These are phyloP conservation scores for Cuniculus paca DNA, from an alignment of 2,797 vertebrate species.

Conservation along the genomic window DNA sequence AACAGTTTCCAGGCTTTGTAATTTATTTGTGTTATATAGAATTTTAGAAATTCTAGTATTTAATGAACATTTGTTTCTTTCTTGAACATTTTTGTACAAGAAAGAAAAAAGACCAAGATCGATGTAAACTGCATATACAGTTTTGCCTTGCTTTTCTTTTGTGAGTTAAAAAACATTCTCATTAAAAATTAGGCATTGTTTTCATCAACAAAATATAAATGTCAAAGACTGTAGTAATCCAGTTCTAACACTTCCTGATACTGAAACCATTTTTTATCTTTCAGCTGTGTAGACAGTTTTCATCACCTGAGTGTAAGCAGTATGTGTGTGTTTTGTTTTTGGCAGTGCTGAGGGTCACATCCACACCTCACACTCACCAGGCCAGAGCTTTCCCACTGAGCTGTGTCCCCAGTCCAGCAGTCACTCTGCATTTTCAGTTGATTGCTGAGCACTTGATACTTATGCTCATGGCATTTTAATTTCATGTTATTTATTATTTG, in stretches of 20 bases:
- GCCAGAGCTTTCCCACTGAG: not conserved
- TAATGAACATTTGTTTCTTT: not conserved
- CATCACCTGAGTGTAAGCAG: not conserved
- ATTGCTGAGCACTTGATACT: conserved; percentile 2
- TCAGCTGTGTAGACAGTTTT: conserved; percentile 28
- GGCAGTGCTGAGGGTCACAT: not conserved
- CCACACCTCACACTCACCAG: not conserved
- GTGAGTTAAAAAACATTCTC: conserved; percentile 52
- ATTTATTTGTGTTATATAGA: not conserved
- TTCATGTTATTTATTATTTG: conserved; percentile 53
- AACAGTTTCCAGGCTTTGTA: conserved; percentile 9
- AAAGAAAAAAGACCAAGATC: not conserved
- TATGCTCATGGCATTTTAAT: conserved; percentile 23
- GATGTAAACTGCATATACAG: conserved; percentile 13
- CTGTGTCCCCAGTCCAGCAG: not conserved
- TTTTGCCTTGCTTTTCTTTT: conserved; percentile 52
- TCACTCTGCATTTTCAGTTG: conserved; percentile 6
- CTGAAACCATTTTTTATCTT: conserved; percentile 23
- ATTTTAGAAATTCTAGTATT: not conserved
- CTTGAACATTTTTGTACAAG: not conserved
- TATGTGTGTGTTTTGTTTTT: not conserved
- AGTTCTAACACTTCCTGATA: not conserved
- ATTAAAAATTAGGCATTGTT: conserved; percentile 56
- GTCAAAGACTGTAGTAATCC: conserved; percentile 35
- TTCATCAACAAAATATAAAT: conserved; percentile 56